Conservation (phyloP, 2,888 invertebrate genomes). For the Drosophila trichaetosa region DNA sequence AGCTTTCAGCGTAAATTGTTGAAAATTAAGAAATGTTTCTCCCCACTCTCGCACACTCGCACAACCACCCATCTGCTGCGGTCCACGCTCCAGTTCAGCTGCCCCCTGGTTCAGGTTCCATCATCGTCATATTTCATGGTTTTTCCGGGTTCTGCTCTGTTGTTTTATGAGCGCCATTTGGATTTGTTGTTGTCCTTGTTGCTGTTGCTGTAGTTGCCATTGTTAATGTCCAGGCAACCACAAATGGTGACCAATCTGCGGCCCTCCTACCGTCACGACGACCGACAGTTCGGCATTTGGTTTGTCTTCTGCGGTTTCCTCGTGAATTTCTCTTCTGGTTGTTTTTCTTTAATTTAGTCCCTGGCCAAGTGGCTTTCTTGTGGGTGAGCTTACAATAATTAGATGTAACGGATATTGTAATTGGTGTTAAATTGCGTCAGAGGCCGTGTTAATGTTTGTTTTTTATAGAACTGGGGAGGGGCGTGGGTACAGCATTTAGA, state of each 20-base stretch:
- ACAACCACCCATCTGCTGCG: constrained; percentile 28
- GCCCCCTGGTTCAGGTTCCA: constrained; percentile 49
- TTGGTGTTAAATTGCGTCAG: constrained; percentile 85
- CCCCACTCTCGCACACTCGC: constrained; percentile 39
- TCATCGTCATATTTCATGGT: constrained; percentile 75
- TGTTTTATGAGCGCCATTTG: constrained; percentile 78
- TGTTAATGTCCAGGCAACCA: constrained; percentile 80
- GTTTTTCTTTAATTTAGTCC: constrained; percentile 79
- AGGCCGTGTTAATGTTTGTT: constrained; percentile 81
- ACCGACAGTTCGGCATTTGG: constrained; percentile 36
- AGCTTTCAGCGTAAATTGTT: constrained; percentile 80
- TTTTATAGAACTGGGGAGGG: constrained; percentile 42
- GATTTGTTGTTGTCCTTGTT: constrained; percentile 39
- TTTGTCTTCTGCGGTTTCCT: constrained; percentile 54
- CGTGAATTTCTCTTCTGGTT: constrained; percentile 35
- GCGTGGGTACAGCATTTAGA: constrained; percentile 18
- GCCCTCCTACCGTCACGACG: constrained; percentile 18
- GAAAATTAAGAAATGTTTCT: constrained; percentile 81
- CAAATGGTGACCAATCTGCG: constrained; percentile 74
- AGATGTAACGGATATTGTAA: constrained; percentile 85
- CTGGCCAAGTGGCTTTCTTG: constrained; percentile 70
- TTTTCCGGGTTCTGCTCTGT: constrained; percentile 63
- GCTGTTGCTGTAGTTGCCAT: constrained; percentile 58
- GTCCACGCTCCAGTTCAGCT: constrained; percentile 25
- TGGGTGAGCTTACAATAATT: constrained; percentile 80